A percentile compares a stretch with the other conserved stretches of the same genome.
phyloP scores from a whole-genome alignment of 2,113 vertebrate genomes.

The Reinhardtius hippoglossoides region DNA sequence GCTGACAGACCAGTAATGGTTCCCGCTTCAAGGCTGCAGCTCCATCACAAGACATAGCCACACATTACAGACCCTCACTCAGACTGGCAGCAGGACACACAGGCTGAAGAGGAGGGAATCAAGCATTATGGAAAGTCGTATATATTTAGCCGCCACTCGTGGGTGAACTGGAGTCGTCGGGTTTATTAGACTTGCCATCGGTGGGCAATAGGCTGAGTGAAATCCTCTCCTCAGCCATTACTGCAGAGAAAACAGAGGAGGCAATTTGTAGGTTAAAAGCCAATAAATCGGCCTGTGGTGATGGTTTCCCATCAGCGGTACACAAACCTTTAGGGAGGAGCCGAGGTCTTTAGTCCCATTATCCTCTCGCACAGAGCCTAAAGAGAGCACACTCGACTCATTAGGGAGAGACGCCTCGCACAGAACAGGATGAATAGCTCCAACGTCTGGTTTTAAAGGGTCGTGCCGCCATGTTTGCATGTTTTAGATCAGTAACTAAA shows the following conservation, averaged over 20 bases:
- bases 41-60: background rate
- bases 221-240: conserved; percentile 36
- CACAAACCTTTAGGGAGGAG: conserved; percentile 8
- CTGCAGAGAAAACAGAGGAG: conserved; percentile 33
- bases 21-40: conserved; percentile 1
- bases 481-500: too few relatives aligned
- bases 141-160: background rate
- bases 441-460: too few relatives aligned
- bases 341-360: conserved; percentile 16
- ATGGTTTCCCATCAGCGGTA: conserved; percentile 28
- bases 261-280: conserved; percentile 44
- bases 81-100: background rate
- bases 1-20: background rate
- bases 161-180: conserved; percentile 3
- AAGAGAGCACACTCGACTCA: too few relatives aligned
- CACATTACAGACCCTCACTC: background rate
- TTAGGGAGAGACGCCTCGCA: too few relatives aligned
- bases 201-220: background rate
- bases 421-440: too few relatives aligned
- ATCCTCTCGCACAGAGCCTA: background rate
- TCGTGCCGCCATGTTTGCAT: too few relatives aligned
- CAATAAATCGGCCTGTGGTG: conserved; percentile 23
- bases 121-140: background rate
- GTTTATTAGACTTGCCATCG: conserved; percentile 24
- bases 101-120: background rate